phyloP scores from a whole-genome alignment of 2,888 invertebrate genomes.

The Clostera curtula region DNA sequence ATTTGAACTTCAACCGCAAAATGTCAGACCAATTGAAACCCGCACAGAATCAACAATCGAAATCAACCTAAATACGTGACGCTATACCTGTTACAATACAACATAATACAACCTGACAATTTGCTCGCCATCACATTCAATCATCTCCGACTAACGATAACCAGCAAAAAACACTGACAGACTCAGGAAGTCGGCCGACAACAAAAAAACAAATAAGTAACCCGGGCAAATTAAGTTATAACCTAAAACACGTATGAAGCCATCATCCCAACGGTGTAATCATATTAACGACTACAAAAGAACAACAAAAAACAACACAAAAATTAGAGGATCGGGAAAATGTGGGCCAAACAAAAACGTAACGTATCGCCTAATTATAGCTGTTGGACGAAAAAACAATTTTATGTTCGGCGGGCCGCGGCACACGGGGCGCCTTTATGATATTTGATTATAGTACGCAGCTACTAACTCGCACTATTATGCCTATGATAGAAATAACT shows the following conservation, averaged over 20 bases:
- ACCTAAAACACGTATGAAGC: conserved; percentile 75
- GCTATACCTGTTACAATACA: conserved; percentile 6
- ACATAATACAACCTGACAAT: conserved; percentile 39
- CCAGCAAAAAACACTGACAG: conserved; percentile 63
- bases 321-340: conserved; percentile 75
- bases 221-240: conserved; percentile 74
- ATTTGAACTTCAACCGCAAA: conserved; percentile 29
- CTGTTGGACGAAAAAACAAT: conserved; percentile 71
- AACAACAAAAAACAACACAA: conserved; percentile 69
- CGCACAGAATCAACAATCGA: conserved; percentile 43
- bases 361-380: conserved; percentile 74
- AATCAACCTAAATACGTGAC: conserved; percentile 47
- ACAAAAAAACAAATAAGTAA: conserved; percentile 72
- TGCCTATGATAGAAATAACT: conserved; percentile 23
- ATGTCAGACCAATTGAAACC: conserved; percentile 46
- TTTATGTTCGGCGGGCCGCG: conserved; percentile 54
- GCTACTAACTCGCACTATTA: conserved; percentile 23
- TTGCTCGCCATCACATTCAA: conserved; percentile 69
- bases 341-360: conserved; percentile 75
- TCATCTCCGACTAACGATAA: conserved; percentile 66
- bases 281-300: conserved; percentile 76
- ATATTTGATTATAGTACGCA: conserved; percentile 32
- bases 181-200: conserved; percentile 69
- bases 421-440: conserved; percentile 53
- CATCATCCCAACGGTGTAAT: conserved; percentile 74